Evolutionary conservation across 2,797 vertebrate species (phyloP).

Genomic region (Pipistrellus nathusii): DNA sequence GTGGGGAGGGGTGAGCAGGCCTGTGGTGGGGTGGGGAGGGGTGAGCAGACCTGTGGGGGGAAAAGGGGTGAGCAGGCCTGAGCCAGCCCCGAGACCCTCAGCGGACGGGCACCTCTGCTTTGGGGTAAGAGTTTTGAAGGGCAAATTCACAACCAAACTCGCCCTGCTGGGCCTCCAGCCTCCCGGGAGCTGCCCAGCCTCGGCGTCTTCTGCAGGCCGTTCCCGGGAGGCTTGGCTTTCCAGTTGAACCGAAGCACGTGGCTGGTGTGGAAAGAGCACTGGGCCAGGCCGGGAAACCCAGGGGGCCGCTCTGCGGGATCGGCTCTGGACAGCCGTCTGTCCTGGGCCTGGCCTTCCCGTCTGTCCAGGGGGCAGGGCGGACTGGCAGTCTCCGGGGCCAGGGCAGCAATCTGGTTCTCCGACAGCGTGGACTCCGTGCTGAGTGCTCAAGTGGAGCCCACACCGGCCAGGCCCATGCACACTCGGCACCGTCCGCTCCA

Average conservation of each 20-base stretch:
- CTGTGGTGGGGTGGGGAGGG: too few relatives aligned
- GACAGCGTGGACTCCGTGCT: not conserved
- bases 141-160: not conserved
- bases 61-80: slow-evolving; percentile 67
- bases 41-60: too few relatives aligned
- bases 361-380: too few relatives aligned
- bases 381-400: not conserved
- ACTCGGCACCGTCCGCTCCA: not conserved
- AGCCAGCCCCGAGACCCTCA: not conserved
- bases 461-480: rapidly evolving
- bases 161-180: not conserved
- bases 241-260: too few relatives aligned
- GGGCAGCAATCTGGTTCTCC: too few relatives aligned
- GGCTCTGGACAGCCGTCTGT: not conserved
- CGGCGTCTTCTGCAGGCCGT: not conserved
- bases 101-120: not conserved
- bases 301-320: too few relatives aligned
- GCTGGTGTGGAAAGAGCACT: not conserved
- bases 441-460: not conserved
- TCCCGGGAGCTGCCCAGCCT: not conserved
- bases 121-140: not conserved
- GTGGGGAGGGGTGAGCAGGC: too few relatives aligned
- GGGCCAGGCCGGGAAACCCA: not conserved
- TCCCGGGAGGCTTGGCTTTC: not conserved
- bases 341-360: not conserved